phyloP scores from a whole-genome alignment of 2,797 vertebrate species.

The Rhinophrynus dorsalis region DNA sequence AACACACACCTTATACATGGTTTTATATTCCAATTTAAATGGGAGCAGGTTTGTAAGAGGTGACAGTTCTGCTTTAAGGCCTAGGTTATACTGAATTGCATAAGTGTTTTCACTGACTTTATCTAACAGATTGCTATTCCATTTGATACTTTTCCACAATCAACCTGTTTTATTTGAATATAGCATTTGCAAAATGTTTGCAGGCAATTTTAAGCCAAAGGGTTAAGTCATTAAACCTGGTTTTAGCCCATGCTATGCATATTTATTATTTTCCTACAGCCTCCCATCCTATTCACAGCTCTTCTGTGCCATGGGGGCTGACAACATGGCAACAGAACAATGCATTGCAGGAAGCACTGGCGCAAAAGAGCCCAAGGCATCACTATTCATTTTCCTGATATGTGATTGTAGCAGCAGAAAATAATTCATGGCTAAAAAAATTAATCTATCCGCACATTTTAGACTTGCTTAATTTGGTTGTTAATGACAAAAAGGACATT shows the following conservation, averaged over 20 bases:
- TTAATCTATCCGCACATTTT: constrained; percentile 11
- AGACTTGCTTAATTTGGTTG: constrained; percentile 28
- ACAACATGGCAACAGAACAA: constrained; percentile 6
- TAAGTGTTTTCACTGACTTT: no score
- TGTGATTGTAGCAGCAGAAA: constrained; percentile 3
- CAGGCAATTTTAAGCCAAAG: no score
- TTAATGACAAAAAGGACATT: constrained; percentile 41
- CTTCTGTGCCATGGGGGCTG: constrained; percentile 3
- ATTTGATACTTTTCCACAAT: no score
- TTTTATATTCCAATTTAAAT: no score
- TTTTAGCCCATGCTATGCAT: not conserved
- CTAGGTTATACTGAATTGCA: no score
- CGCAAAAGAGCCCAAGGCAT: constrained; percentile 9
- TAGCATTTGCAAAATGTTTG: no score
- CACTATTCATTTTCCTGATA: constrained; percentile 19
- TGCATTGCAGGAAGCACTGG: not conserved
- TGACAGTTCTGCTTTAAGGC: no score
- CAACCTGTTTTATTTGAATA: no score
- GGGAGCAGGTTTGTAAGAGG: no score
- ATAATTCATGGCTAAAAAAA: constrained; percentile 9
- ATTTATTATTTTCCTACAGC: not conserved
- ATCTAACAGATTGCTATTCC: no score
- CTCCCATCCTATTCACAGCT: not conserved
- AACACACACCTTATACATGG: no score
- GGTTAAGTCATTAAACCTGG: no score